Percentiles rank a stretch among this genome's conserved stretches.
These are phyloP conservation scores for Dolichopus griseipennis DNA, from an alignment of 2,888 invertebrate genomes.

Conservation along the genomic window DNA sequence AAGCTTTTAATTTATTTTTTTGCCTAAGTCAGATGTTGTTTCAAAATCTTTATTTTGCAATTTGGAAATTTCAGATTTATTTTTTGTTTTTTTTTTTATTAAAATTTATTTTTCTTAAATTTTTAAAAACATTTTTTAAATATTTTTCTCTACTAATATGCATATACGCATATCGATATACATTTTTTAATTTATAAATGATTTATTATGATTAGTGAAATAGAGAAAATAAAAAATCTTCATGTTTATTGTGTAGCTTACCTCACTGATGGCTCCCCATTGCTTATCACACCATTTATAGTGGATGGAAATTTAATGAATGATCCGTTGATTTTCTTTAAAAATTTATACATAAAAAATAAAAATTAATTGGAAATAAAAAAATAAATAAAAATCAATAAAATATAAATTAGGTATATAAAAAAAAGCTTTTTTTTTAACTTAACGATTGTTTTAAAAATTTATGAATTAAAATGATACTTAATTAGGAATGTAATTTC, in stretches of 20 bases:
- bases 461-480: no score
- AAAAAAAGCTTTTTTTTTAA: not conserved
- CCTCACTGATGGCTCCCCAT: conserved; percentile 46
- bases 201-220: conserved; percentile 14
- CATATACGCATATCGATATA: conserved; percentile 14
- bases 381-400: not conserved
- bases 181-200: conserved; percentile 14
- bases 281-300: conserved; percentile 43
- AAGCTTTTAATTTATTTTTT: not conserved
- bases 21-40: not conserved
- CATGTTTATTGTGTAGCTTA: conserved; percentile 45
- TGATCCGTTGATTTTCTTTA: conserved; percentile 9
- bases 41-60: not conserved
- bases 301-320: conserved; percentile 29
- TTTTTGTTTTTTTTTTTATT: conserved; percentile 23
- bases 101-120: conserved; percentile 11
- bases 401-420: not conserved
- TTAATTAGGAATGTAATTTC: no score
- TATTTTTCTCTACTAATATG: conserved; percentile 19
- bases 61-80: not conserved
- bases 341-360: conserved; percentile 1
- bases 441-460: no score
- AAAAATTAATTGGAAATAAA: conserved; percentile 11
- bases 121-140: conserved; percentile 14
- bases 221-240: conserved; percentile 21